A percentile compares a stretch with the other conserved stretches of the same genome.
These are phyloP conservation scores for Dermatemys mawii DNA, from an alignment of 2,113 vertebrate genomes.

Conservation along the genomic window DNA sequence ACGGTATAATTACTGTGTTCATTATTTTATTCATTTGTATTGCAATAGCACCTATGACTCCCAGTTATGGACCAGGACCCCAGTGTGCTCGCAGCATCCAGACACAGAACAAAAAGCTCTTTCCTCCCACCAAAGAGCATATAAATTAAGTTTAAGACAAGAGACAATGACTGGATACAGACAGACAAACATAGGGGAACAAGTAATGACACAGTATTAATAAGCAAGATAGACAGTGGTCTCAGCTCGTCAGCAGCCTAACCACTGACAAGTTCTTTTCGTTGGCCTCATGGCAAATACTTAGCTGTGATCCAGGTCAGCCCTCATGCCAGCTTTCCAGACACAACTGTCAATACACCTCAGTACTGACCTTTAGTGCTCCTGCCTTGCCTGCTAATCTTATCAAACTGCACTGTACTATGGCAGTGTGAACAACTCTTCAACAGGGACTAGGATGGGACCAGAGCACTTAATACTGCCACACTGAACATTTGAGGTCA, in stretches of 20 bases:
- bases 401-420: neutral
- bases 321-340: neutral
- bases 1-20: neutral
- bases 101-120: neutral
- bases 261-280: neutral
- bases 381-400: neutral
- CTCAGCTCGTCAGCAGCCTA: neutral
- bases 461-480: neutral
- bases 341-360: neutral
- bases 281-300: neutral
- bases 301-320: neutral
- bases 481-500: neutral
- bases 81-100: too few species aligned
- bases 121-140: too few species aligned
- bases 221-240: neutral
- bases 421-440: neutral
- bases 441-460: neutral
- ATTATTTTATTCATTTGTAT: neutral
- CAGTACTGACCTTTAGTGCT: neutral
- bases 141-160: neutral
- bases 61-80: neutral
- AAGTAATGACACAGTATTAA: too few species aligned
- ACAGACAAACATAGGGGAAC: neutral
- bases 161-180: neutral
- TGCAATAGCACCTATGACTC: neutral